These are phyloP conservation scores for Drosophila cyrtoloma DNA, from an alignment of 2,888 invertebrate genomes.

Conservation along the genomic window DNA sequence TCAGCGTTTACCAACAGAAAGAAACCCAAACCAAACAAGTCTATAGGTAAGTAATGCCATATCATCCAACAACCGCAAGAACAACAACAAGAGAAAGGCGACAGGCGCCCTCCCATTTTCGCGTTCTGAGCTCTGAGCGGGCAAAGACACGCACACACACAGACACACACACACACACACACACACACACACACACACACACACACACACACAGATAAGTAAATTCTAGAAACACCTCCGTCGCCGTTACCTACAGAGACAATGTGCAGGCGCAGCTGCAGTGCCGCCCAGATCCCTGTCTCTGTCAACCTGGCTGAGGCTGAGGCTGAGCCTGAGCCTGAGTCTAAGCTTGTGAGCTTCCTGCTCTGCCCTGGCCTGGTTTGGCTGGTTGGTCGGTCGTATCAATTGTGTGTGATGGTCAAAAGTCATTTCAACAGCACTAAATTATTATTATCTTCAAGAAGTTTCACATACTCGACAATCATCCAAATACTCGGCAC, in stretches of 20 bases:
- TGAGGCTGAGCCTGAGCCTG: conserved; percentile 11
- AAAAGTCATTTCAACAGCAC: conserved; percentile 86
- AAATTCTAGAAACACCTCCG: conserved; percentile 37
- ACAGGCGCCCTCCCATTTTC: conserved; percentile 8
- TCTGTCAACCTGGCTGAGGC: conserved; percentile 3
- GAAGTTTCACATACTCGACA: conserved; percentile 84
- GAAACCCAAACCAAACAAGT: background rate
- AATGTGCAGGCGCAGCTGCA: conserved; percentile 23
- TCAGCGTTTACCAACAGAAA: conserved; percentile 29
- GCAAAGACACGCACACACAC: conserved; percentile 30
- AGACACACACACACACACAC: background rate
- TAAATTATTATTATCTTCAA: conserved; percentile 86
- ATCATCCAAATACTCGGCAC: conserved; percentile 66
- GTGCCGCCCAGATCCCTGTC: conserved; percentile 5
- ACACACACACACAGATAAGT: conserved; percentile 1
- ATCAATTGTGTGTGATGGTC: conserved; percentile 86
- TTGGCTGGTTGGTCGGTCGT: conserved; percentile 58
- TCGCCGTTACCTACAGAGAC: conserved; percentile 16
- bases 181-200: conserved; percentile 6
- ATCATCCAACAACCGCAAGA: conserved; percentile 20
- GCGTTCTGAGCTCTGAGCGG: conserved; percentile 4
- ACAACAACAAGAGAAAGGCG: conserved; percentile 10
- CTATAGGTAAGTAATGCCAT: conserved; percentile 26
- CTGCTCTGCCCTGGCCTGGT: conserved; percentile 9
- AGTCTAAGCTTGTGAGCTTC: conserved; percentile 12